Evolutionary conservation across 1,140 invertebrate genomes (phyloP).

Genomic region (Ostrea denselamellosa): DNA sequence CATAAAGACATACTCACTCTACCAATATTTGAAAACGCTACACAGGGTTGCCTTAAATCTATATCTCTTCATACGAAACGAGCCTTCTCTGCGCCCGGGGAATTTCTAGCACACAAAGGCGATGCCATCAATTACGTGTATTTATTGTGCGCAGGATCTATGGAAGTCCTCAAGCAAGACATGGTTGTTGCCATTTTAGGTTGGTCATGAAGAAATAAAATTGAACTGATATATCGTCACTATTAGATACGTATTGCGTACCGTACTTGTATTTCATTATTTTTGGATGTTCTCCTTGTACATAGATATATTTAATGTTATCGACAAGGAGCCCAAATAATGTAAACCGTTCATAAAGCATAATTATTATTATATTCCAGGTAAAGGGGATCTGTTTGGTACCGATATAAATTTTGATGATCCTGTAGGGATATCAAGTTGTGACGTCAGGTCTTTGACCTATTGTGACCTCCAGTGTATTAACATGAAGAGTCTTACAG

Average conservation of each 20-base stretch:
- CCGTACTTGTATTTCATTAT: not conserved
- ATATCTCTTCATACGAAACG: conserved; percentile 73
- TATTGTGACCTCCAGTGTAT: conserved; percentile 98
- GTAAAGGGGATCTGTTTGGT: conserved; percentile 97
- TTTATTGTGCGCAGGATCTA: conserved; percentile 76
- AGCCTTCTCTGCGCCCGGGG: conserved; percentile 77
- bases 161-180: conserved; percentile 77
- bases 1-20: conserved; percentile 95
- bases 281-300: not conserved
- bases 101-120: conserved; percentile 76
- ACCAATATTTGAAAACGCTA: conserved; percentile 94
- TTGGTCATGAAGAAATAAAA: conserved; percentile 43
- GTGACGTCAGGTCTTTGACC: conserved; percentile 95
- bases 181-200: conserved; percentile 78
- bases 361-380: conserved; percentile 80
- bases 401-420: conserved; percentile 89
- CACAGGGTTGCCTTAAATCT: conserved; percentile 73
- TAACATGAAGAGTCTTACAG: conserved; percentile 86
- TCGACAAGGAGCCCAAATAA: not conserved
- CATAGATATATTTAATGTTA: not conserved
- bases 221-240: not conserved
- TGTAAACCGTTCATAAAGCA: not conserved
- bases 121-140: conserved; percentile 77
- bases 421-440: conserved; percentile 93
- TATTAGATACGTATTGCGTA: no score